Percentiles rank a stretch among this genome's conserved stretches.
phyloP scores from a whole-genome alignment of 2,113 vertebrate genomes.

The Ictalurus furcatus region DNA sequence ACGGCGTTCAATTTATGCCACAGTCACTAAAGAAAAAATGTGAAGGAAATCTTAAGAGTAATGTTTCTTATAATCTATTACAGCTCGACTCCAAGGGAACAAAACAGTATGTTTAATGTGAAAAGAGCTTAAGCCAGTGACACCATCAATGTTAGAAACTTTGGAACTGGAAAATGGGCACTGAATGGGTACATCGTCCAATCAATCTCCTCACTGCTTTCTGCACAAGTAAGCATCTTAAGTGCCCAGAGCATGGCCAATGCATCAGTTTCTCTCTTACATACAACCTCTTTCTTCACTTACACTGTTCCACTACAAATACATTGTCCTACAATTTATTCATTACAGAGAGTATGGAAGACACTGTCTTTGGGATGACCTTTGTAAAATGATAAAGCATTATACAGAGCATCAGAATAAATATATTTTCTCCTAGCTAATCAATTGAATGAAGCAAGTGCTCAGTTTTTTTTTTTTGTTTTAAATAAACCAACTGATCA shows the following conservation, averaged over 20 bases:
- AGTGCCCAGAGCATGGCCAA: background rate
- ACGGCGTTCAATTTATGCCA: background rate
- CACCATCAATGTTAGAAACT: constrained; percentile 10
- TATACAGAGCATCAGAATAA: background rate
- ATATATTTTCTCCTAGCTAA: background rate
- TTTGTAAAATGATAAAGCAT: background rate
- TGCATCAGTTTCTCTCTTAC: constrained; percentile 4
- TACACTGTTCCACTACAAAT: background rate
- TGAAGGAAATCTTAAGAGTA: background rate
- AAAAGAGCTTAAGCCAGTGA: background rate
- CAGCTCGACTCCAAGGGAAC: background rate
- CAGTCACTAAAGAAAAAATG: background rate
- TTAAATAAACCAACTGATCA: background rate
- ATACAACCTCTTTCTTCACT: constrained; percentile 1
- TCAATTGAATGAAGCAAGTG: background rate
- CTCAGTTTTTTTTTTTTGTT: too few species aligned
- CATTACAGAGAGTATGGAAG: background rate
- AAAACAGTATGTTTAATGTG: background rate
- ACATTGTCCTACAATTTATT: background rate
- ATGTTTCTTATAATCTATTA: background rate
- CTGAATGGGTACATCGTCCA: constrained; percentile 1
- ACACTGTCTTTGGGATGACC: background rate
- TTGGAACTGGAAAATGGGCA: background rate
- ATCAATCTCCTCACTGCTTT: background rate
- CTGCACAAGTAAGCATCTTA: constrained; percentile 8